A percentile compares a stretch with the other conserved stretches of the same genome.
Evolutionary conservation across 2,113 vertebrate genomes (phyloP).

Genomic region (Ciconia maguari): DNA sequence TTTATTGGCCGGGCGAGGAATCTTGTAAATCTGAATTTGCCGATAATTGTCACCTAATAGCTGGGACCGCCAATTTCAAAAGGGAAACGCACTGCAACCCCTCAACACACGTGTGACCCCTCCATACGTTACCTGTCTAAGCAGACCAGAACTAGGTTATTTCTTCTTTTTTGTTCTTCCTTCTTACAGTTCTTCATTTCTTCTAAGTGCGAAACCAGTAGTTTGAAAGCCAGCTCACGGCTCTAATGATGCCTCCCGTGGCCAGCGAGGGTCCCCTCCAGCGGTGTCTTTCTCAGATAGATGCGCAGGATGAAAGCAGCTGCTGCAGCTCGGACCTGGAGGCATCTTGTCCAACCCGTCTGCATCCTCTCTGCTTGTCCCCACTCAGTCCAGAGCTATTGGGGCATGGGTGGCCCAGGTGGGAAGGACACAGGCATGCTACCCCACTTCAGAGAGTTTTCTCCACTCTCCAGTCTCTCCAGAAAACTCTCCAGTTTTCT

Average conservation of each 20-base stretch:
- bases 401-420: not conserved
- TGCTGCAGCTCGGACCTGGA: not conserved
- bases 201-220: not conserved
- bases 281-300: not conserved
- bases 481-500: too few species aligned
- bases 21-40: not conserved
- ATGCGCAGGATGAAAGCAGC: not conserved
- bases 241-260: not conserved
- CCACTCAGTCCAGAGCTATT: not conserved
- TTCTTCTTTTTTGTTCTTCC: not conserved
- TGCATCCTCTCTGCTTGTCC: not conserved
- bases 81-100: not conserved
- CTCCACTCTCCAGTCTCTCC: too few species aligned
- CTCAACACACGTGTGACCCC: not conserved
- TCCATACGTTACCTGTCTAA: not conserved
- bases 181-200: not conserved
- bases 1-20: slow-evolving; percentile 9
- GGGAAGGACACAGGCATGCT: not conserved
- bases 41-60: not conserved
- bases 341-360: not conserved
- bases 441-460: not conserved
- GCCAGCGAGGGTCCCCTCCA: not conserved
- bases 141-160: not conserved
- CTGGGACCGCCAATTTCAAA: not conserved
- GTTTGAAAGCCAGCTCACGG: not conserved